Evolutionary conservation across 1,140 invertebrate species (phyloP), one percentile per base, ranked within the genome.

Genomic region (Cotesia chilonis): DNA sequence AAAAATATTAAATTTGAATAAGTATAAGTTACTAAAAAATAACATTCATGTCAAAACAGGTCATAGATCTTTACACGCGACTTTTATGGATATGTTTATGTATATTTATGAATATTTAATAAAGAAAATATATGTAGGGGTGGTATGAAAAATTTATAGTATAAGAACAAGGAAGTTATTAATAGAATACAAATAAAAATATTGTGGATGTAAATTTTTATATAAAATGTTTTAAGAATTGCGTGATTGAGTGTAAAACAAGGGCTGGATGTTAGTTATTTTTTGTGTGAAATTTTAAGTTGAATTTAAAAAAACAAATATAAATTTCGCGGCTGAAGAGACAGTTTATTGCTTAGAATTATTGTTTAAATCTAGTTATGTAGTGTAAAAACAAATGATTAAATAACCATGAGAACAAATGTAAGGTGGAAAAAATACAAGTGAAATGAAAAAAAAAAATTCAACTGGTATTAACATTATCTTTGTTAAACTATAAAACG

Each of bases 1-100:
- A 28, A 64, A 64, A 64, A 64, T 38, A 28, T 38, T 12, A n/a
- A 10, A 28, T 28, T 28, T 28, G 28, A 28, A 28, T 28, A 37
- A 38, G 20, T 47, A 51, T n/a, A 65, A 14, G 38, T 6, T 47
- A 14, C 28, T 28, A 51, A n/a, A 65, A 51, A 6, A 7, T 20
- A 28, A 17, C 10, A 51, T 9, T 7, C 51, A 17, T 55, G 38
- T 37, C 38, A 36, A 68, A 68, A 10, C 10, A 17, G 66, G 66
- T 68, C 66, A 55, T 68, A 68, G 66, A 68, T 68, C 66, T 68
- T 51, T 55, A 4, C 28, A n/a, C 66, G 54, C 66, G 66, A 28
- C 28, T 28, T 28, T 28, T 28, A 28, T 28, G 28, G 3, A 28
- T 28, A 28, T 28, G 3, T 28, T 28, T 28, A 28, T 28, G 28